Evolutionary conservation across 2,888 invertebrate genomes (phyloP), one percentile per base, ranked within the genome.

Genomic region (Cyaniris semiargus): DNA sequence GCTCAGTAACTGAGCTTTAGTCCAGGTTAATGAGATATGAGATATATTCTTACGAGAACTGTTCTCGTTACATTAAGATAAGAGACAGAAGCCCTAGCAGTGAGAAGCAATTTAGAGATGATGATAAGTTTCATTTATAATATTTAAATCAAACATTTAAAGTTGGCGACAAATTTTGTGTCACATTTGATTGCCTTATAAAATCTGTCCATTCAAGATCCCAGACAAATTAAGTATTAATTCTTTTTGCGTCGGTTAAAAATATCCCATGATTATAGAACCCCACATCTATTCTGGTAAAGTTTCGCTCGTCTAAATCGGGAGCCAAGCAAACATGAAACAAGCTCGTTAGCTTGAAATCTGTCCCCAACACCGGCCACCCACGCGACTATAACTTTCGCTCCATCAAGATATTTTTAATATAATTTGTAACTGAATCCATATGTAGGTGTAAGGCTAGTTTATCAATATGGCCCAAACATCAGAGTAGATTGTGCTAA

Each of bases 311-410:
- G n/a, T 74, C 74, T 74, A 74, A 74, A 74, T 74, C 23, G 18
- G 74, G 74, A 74, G 74, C n/a, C 4, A 21, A 44, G 44, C 23
- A 27, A 38, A 72, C 74, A 53, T 53, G 31, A 53, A 38, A 72
- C 74, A 53, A 74, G 74, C 74, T 74, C 18, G 74, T 74, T 74
- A 74, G 74, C 53, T 53, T 48, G 48, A 27, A 53, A 74, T 74
- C 23, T 27, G 53, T 53, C 48, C 74, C 48, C 27, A 53, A 53
- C 27, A 48, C 74, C 21, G 48, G 10, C 38, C 74, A 74, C 74
- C 74, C 74, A 74, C 74, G 48, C 72, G 23, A 1, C 21, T 34
- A n/a, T 72, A 48, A 27, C 44, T 74, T 27, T 48, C 48, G n/a
- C 48, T 48, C 3, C 7, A 27, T 53, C 53, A 18, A 53, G 53